Percentiles rank a stretch among this genome's conserved stretches.
phyloP scores from a whole-genome alignment of 2,113 vertebrate genomes.

The Sapayoa aenigma region DNA sequence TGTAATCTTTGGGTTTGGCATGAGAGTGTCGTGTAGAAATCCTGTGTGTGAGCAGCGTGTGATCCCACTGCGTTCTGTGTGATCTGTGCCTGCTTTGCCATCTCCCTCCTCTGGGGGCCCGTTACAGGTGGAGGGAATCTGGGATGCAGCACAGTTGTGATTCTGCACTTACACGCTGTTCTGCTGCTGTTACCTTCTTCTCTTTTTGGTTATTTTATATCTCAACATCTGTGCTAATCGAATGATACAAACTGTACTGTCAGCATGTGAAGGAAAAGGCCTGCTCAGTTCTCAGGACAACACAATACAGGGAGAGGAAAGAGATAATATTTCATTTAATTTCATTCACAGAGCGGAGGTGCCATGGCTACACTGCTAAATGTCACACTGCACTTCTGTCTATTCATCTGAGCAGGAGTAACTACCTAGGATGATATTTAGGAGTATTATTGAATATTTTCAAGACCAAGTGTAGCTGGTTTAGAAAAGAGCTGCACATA shows the following conservation, averaged over 20 bases:
- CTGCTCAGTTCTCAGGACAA: background rate
- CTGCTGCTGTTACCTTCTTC: background rate
- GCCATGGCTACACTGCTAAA: background rate
- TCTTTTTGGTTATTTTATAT: background rate
- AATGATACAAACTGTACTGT: background rate
- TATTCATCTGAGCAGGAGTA: background rate
- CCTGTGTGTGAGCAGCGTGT: rapidly evolving
- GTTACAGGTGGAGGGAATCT: background rate
- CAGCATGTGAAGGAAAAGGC: background rate
- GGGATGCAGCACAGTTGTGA: background rate
- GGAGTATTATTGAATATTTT: background rate
- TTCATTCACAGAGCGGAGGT: rapidly evolving
- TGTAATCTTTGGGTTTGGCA: background rate
- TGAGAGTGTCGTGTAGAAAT: background rate
- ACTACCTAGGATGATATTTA: background rate
- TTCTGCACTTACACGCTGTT: background rate
- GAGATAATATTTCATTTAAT: background rate
- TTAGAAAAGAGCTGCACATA: background rate
- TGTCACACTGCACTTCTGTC: background rate
- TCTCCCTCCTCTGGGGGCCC: background rate
- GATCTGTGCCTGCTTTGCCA: background rate
- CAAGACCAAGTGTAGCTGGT: background rate
- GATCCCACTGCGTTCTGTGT: background rate
- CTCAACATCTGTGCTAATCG: background rate
- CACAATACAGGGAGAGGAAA: background rate